Base-by-base conservation (phyloP, 2,888 invertebrate species). In the Bimastos eiseni region DNA sequence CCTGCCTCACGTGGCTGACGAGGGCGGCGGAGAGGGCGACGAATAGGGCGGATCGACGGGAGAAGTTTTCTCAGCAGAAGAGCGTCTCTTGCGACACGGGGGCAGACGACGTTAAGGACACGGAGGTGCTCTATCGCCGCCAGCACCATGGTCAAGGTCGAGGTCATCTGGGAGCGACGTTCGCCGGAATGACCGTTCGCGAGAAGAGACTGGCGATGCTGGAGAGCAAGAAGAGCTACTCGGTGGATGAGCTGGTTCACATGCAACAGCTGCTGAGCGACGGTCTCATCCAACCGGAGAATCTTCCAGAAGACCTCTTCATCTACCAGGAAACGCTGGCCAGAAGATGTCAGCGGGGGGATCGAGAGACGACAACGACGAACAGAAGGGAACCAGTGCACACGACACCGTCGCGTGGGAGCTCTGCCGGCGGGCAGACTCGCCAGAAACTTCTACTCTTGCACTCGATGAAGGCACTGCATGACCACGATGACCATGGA, bases 1-100 rank as follows among this genome's bases (percentile, higher is more conserved):
- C n/a, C 8, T 70, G 70, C 70, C 70, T 70, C 8, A n/a, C 70
- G 30, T 30, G 70, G 70, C n/a, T 70, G 0, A 70, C n/a, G 70
- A 70, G n/a, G n/a, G 13, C 70, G 70, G 5, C 70, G 70, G 70
- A 70, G 4, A 30, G 70, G 70, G 15, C 86, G 86, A 36, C 86
- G 84, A 84, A 36, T 21, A 86, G 86, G 36, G 21, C 41, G 33
- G 89, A 34, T 13, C 37, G 33, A 11, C 55, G 91, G 34, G 37
- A 89, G n/a, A 30, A n/a, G 44, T 92, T 91, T 89, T 41, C 89
- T 13, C 91, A 91, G 33, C 92, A 92, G 90, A 92, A 92, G 89
- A 92, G 92, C 90, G 90, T 91, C 36, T 92, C 92, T 5, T 92
- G 91, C 90, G 91, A 92, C 90, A 86, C 90, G 5, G 83, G 83